A percentile compares a stretch with the other conserved stretches of the same genome.
Conservation (phyloP, 2,113 vertebrate species). For the Pycnonotus jocosus region DNA sequence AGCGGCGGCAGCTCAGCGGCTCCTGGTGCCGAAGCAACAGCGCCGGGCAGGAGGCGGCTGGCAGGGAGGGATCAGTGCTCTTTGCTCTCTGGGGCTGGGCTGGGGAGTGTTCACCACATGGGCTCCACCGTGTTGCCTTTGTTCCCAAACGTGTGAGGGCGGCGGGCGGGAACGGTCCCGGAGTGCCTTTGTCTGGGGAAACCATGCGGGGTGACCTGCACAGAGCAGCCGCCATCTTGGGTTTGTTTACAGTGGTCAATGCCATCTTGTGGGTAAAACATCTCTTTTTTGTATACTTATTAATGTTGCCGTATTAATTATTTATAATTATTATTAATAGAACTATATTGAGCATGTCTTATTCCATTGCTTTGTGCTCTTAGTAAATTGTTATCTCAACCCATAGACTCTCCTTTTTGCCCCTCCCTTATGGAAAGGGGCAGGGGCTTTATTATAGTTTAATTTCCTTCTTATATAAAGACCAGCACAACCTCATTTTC, state of each 20-base stretch:
- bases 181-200: not conserved
- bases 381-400: not conserved
- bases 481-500: not conserved
- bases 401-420: not conserved
- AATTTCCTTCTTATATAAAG: not conserved
- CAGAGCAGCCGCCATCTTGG: not conserved
- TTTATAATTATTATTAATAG: not conserved
- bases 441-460: not conserved
- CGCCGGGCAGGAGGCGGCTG: fast-evolving
- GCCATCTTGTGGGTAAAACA: not conserved
- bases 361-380: not conserved
- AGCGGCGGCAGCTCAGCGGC: fast-evolving
- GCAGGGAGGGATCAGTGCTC: not conserved
- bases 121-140: not conserved
- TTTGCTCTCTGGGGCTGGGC: fast-evolving
- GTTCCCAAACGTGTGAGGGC: not conserved
- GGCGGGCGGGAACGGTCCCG: fast-evolving
- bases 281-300: not conserved
- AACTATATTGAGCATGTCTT: not conserved
- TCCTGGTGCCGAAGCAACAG: not conserved
- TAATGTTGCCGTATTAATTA: not conserved
- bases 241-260: not conserved
- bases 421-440: not conserved
- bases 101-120: fast-evolving
- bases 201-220: fast-evolving